Evolutionary conservation across 1,140 invertebrate genomes (phyloP).

Genomic region (Drosophila repletoides): DNA sequence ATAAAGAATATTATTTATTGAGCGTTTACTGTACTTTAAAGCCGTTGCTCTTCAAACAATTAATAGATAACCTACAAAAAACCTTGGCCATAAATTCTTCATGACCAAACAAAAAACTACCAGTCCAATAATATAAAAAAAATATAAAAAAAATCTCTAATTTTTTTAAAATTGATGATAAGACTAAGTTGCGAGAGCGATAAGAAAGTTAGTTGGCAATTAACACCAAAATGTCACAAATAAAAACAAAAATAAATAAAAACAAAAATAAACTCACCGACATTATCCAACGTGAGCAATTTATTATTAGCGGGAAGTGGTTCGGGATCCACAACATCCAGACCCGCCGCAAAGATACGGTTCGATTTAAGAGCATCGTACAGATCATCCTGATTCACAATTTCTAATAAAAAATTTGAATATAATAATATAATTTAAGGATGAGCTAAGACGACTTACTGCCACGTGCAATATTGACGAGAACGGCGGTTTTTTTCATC

Average conservation of each 20-base stretch:
- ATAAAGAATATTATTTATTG: too few species aligned
- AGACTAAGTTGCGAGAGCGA: slow-evolving; percentile 32
- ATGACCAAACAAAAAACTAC: neutral
- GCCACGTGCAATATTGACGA: slow-evolving; percentile 92
- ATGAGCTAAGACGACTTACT: slow-evolving; percentile 86
- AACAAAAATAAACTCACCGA: slow-evolving; percentile 84
- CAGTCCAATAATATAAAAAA: neutral
- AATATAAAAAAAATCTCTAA: slow-evolving; percentile 36
- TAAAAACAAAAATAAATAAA: slow-evolving; percentile 10
- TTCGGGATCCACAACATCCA: slow-evolving; percentile 97
- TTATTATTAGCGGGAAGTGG: slow-evolving; percentile 91
- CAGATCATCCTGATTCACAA: slow-evolving; percentile 91
- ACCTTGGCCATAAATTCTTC: slow-evolving; percentile 35
- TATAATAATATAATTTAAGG: slow-evolving; percentile 84
- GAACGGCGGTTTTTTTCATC: slow-evolving; percentile 92
- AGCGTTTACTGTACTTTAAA: too few species aligned
- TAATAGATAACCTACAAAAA: slow-evolving; percentile 55
- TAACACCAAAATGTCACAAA: neutral
- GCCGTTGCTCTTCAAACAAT: neutral
- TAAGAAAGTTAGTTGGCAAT: slow-evolving; percentile 19
- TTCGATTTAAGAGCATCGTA: slow-evolving; percentile 89
- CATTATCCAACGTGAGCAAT: slow-evolving; percentile 90
- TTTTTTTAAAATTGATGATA: slow-evolving; percentile 36
- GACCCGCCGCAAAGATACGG: slow-evolving; percentile 92
- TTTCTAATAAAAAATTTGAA: slow-evolving; percentile 84